phyloP scores from a whole-genome alignment of 2,888 invertebrate species.

The Anthophora plumipes region DNA sequence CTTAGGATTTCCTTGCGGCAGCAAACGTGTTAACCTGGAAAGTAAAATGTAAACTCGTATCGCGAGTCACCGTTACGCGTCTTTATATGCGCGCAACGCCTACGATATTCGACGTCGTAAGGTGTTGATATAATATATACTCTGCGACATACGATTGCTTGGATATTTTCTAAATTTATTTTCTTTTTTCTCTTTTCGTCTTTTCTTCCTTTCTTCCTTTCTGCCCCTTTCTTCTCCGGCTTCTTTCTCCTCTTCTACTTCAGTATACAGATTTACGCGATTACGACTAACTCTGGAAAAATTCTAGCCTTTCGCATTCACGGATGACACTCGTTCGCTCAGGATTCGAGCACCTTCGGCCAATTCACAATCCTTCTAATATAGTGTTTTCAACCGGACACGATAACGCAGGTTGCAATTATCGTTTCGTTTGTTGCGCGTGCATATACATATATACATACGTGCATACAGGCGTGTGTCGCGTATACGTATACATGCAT shows the following conservation, averaged over 20 bases:
- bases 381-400: not conserved
- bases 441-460: slow-evolving; percentile 26
- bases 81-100: too few relatives aligned
- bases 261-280: slow-evolving; percentile 76
- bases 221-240: slow-evolving; percentile 42
- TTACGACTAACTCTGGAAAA: slow-evolving; percentile 78
- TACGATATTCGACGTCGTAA: slow-evolving; percentile 67
- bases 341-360: not conserved
- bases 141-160: slow-evolving; percentile 75
- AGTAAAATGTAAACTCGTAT: too few relatives aligned
- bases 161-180: slow-evolving; percentile 80
- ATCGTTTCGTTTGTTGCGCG: slow-evolving; percentile 22
- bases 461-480: slow-evolving; percentile 5
- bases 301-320: not conserved
- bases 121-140: slow-evolving; percentile 73
- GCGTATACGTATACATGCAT: slow-evolving; percentile 64
- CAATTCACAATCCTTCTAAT: slow-evolving; percentile 2
- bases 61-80: too few relatives aligned
- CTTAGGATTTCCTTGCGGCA: too few relatives aligned
- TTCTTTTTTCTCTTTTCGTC: slow-evolving; percentile 52
- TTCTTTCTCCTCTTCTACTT: slow-evolving; percentile 39
- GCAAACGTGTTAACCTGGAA: too few relatives aligned
- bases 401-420: slow-evolving; percentile 3
- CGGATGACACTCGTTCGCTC: not conserved
- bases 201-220: slow-evolving; percentile 8